Evolutionary conservation across 2,113 vertebrate genomes (phyloP).

Genomic region (Scortum barcoo): DNA sequence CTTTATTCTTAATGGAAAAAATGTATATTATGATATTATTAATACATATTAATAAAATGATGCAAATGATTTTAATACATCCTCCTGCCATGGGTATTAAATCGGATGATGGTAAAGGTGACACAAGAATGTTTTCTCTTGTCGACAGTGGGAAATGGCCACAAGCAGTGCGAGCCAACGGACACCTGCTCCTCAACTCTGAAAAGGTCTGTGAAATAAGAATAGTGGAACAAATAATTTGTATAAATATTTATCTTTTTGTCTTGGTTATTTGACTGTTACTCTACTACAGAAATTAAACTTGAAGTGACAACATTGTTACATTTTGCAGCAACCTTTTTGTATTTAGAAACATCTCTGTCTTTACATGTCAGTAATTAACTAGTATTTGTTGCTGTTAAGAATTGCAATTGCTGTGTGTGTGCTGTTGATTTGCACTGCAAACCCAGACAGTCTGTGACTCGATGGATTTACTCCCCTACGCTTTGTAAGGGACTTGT

Average conservation of each 20-base stretch:
- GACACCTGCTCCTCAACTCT: constrained; percentile 96
- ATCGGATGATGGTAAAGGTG: not conserved
- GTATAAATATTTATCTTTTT: not conserved
- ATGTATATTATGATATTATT: not conserved
- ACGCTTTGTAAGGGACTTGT: constrained; percentile 21
- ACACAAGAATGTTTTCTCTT: not conserved
- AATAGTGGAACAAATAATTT: not conserved
- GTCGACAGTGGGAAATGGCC: constrained; percentile 93
- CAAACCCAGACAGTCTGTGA: constrained; percentile 14
- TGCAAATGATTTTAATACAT: constrained; percentile 4
- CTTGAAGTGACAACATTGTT: not conserved
- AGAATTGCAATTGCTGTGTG: not conserved
- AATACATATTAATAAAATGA: too few species aligned
- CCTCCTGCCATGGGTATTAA: too few species aligned
- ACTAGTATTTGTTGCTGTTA: constrained; percentile 5
- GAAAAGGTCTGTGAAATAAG: constrained; percentile 89
- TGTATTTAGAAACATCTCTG: not conserved
- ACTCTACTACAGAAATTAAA: not conserved
- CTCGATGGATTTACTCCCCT: not conserved
- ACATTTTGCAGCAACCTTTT: not conserved
- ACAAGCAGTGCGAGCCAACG: constrained; percentile 94
- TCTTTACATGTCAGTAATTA: not conserved
- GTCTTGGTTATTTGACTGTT: not conserved
- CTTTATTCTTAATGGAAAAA: too few species aligned
- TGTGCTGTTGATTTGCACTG: constrained; percentile 13